phyloP scores from a whole-genome alignment of 1,140 invertebrate genomes.

The Calliphora vicina region DNA sequence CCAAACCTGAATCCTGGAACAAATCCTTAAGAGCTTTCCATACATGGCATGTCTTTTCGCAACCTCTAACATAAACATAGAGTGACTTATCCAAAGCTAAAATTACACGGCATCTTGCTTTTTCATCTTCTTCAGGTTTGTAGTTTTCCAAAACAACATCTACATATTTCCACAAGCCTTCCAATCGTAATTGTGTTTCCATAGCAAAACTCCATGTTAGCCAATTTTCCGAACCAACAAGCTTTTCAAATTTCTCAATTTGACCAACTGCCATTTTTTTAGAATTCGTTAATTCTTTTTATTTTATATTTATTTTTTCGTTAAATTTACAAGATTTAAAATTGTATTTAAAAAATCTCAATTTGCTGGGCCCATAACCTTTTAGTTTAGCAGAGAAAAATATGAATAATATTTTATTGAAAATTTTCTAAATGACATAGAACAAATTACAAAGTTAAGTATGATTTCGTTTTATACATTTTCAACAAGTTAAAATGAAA shows the following conservation, averaged over 20 bases:
- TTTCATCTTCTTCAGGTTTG: neutral
- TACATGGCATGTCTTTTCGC: neutral
- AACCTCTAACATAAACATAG: neutral
- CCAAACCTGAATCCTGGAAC: too few relatives aligned
- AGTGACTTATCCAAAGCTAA: neutral
- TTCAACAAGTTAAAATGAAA: too few relatives aligned
- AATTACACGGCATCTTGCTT: neutral
- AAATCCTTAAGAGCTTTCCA: neutral
- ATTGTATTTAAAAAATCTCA: neutral
- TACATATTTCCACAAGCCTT: neutral
- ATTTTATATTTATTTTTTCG: too few relatives aligned
- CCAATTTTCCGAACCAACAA: constrained; percentile 16
- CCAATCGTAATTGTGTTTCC: neutral
- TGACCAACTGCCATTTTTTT: neutral
- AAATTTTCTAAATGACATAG: too few relatives aligned
- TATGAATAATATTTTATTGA: too few relatives aligned
- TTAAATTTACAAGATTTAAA: neutral
- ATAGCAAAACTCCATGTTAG: constrained; percentile 25
- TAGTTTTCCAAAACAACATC: neutral
- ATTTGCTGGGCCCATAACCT: constrained; percentile 18
- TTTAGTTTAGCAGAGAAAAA: neutral
- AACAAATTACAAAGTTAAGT: too few relatives aligned
- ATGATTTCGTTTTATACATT: too few relatives aligned
- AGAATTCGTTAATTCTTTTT: too few relatives aligned
- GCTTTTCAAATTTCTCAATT: neutral